Evolutionary conservation across 23 tunicate species (phyloP).

Genomic region (Aplidium turbinatum): DNA sequence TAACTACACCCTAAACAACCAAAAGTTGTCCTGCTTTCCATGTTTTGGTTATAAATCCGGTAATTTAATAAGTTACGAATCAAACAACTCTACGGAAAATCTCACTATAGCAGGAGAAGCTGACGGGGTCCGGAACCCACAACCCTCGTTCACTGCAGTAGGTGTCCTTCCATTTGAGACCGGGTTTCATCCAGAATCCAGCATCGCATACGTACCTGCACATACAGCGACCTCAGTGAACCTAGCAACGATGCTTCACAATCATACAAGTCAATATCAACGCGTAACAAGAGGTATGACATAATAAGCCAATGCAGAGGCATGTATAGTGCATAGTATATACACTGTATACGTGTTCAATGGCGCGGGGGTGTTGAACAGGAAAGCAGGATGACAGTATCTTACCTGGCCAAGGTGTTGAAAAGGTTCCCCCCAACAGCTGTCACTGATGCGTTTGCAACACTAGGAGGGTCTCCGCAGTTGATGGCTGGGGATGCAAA

Average conservation of each 20-base stretch:
- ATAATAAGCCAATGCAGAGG: no score
- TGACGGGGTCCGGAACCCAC: conserved; percentile 68
- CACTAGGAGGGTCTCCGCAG: conserved; percentile 38
- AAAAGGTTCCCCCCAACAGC: conserved; percentile 1
- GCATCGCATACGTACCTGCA: conserved; percentile 50
- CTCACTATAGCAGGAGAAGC: not conserved
- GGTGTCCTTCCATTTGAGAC: conserved; percentile 29
- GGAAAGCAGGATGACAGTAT: no score
- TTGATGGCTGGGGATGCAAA: conserved; percentile 16
- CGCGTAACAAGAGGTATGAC: no score
- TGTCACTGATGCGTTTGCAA: conserved; percentile 28
- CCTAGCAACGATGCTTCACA: not conserved
- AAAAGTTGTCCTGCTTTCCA: no score
- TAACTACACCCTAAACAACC: no score
- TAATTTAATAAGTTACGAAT: no score
- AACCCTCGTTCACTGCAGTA: conserved; percentile 34
- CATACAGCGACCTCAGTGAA: no score
- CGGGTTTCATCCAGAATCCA: conserved; percentile 48
- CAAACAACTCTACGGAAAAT: no score
- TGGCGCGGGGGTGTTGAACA: no score
- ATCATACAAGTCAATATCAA: not conserved
- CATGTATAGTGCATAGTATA: no score
- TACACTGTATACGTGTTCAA: no score
- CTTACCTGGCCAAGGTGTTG: conserved; percentile 17
- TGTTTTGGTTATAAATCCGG: no score